A percentile compares a stretch with the other conserved stretches of the same genome.
Evolutionary conservation across 2,113 vertebrate species (phyloP).

Genomic region (Microcebus ravelobensis): DNA sequence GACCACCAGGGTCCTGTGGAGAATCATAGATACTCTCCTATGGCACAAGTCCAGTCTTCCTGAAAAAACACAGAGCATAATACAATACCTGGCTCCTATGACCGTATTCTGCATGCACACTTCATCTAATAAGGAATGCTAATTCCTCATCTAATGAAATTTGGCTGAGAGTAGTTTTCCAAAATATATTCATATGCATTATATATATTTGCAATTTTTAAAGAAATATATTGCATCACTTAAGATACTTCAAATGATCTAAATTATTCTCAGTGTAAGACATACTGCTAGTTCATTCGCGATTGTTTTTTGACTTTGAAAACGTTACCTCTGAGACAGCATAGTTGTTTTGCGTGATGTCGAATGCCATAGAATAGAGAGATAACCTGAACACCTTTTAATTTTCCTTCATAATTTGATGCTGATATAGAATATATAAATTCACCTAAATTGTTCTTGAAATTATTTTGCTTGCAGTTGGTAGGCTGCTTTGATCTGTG

Average conservation of each 20-base stretch:
- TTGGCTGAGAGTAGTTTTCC: not conserved
- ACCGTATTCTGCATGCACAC: not conserved
- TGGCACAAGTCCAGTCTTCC: not conserved
- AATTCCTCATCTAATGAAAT: not conserved
- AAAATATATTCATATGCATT: not conserved
- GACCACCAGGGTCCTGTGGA: not conserved
- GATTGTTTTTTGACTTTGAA: not conserved
- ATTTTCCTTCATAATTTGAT: not conserved
- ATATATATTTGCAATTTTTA: not conserved
- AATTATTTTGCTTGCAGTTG: not conserved
- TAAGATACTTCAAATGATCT: not conserved
- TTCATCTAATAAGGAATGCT: not conserved
- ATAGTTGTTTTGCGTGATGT: not conserved
- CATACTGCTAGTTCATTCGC: not conserved
- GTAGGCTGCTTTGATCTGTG: not conserved
- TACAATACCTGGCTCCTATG: not conserved
- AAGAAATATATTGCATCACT: not conserved
- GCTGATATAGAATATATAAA: not conserved
- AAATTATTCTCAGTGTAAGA: constrained; percentile 14
- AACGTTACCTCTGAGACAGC: not conserved
- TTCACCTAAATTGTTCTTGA: not conserved
- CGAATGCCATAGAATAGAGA: not conserved
- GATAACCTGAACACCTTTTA: not conserved
- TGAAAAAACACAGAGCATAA: not conserved
- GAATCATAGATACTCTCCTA: not conserved